Evolutionary conservation across 2,113 vertebrate genomes (phyloP).

Genomic region (Onychorhynchus coronatus): DNA sequence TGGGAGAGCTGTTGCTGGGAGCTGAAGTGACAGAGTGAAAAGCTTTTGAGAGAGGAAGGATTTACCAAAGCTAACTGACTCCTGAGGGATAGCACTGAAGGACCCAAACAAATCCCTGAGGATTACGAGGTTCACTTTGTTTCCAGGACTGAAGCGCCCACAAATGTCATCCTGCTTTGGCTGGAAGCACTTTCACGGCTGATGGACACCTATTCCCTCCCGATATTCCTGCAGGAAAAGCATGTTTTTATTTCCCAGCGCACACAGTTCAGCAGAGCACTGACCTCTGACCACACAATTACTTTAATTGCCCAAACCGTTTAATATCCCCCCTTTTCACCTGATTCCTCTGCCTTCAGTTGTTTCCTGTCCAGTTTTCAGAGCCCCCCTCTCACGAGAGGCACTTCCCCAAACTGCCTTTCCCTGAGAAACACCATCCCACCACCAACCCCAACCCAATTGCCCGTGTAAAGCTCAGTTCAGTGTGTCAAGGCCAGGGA

Average conservation of each 20-base stretch:
- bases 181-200: neutral
- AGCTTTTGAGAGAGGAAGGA: neutral
- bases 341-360: neutral
- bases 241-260: neutral
- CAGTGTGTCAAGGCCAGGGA: slow-evolving; percentile 17
- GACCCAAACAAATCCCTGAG: neutral
- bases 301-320: neutral
- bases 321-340: neutral
- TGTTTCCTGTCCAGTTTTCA: neutral
- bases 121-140: neutral
- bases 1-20: neutral
- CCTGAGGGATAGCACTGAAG: neutral
- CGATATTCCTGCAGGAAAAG: neutral
- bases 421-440: neutral
- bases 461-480: neutral
- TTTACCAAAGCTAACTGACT: neutral
- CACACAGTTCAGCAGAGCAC: neutral
- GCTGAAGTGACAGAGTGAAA: neutral
- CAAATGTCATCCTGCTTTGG: neutral
- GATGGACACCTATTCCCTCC: rapidly evolving
- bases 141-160: neutral
- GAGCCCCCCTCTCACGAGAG: neutral
- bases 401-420: neutral
- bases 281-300: neutral
- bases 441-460: neutral